phyloP scores from a whole-genome alignment of 2,888 invertebrate species.

The Nomada goodeniana region DNA sequence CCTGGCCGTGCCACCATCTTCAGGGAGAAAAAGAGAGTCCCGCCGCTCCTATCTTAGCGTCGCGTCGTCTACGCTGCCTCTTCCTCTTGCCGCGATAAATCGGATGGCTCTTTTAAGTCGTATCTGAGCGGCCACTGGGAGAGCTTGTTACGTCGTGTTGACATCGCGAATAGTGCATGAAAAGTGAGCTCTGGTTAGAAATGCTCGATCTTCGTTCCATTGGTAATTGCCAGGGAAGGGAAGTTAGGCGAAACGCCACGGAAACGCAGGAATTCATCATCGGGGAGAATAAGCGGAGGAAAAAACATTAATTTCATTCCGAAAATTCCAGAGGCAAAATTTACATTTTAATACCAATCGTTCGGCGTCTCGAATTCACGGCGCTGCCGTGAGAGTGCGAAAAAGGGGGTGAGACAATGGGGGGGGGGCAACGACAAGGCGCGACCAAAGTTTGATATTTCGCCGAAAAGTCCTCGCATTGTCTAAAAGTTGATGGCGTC shows the following conservation, averaged over 20 bases:
- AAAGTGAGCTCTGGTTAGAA: constrained; percentile 19
- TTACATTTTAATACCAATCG: constrained; percentile 74
- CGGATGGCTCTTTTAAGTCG: constrained; percentile 66
- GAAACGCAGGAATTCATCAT: too few relatives aligned
- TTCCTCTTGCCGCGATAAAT: constrained; percentile 36
- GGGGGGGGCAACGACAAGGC: constrained; percentile 66
- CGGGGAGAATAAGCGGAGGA: neutral
- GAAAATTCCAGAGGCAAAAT: constrained; percentile 55
- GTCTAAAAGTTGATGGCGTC: constrained; percentile 82
- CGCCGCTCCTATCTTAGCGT: constrained; percentile 51
- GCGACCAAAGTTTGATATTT: constrained; percentile 80
- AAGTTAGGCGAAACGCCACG: too few relatives aligned
- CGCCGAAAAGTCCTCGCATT: constrained; percentile 82
- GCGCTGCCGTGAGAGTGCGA: constrained; percentile 13
- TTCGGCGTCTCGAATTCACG: constrained; percentile 42
- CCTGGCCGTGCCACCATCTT: constrained; percentile 50
- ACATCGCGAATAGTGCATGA: neutral
- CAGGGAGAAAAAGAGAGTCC: constrained; percentile 64
- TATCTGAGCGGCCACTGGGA: constrained; percentile 48
- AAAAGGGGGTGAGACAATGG: neutral
- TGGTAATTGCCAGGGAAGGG: neutral
- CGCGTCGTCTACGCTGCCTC: constrained; percentile 23
- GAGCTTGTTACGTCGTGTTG: constrained; percentile 40
- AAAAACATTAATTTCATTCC: too few relatives aligned
- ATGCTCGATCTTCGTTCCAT: neutral